Percentiles rank a stretch among this genome's conserved stretches.
These are phyloP conservation scores for Epinotia ramella DNA, from an alignment of 2,888 invertebrate genomes.

Conservation along the genomic window DNA sequence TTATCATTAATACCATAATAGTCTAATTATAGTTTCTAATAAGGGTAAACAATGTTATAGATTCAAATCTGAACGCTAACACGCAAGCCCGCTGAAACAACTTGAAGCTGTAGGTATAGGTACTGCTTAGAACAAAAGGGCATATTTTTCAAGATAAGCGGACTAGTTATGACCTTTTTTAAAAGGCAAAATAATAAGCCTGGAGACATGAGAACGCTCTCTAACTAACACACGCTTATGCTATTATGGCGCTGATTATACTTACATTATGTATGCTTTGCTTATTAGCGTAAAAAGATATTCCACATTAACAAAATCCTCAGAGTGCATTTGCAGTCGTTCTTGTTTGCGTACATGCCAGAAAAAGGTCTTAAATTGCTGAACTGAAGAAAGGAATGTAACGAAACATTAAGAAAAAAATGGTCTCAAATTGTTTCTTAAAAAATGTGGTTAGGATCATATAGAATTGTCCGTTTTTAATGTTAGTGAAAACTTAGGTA, in stretches of 20 bases:
- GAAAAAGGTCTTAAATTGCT: too few relatives aligned
- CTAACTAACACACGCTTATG: slow-evolving; percentile 3
- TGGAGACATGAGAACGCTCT: slow-evolving; percentile 19
- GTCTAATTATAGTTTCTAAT: too few relatives aligned
- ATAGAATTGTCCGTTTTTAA: too few relatives aligned
- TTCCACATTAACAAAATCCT: not conserved
- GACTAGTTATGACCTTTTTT: not conserved
- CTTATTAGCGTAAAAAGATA: not conserved
- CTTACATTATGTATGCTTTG: not conserved
- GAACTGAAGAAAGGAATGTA: too few relatives aligned
- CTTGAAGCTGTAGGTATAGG: too few relatives aligned
- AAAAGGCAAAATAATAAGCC: not conserved
- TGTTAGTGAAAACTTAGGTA: too few relatives aligned
- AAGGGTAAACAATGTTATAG: slow-evolving; percentile 9
- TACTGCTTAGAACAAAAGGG: not conserved
- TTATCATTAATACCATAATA: slow-evolving; percentile 8
- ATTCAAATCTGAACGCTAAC: slow-evolving; percentile 10
- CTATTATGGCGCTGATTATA: slow-evolving; percentile 11
- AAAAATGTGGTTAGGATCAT: too few relatives aligned
- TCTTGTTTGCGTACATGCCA: not conserved
- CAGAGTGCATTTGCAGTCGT: too few relatives aligned
- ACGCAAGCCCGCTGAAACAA: slow-evolving; percentile 5
- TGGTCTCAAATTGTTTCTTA: too few relatives aligned
- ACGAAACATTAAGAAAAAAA: too few relatives aligned
- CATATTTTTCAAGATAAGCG: not conserved